Evolutionary conservation across 2,797 vertebrate species (phyloP), one percentile per base, ranked within the genome.

Genomic region (Pipistrellus pygmaeus): DNA sequence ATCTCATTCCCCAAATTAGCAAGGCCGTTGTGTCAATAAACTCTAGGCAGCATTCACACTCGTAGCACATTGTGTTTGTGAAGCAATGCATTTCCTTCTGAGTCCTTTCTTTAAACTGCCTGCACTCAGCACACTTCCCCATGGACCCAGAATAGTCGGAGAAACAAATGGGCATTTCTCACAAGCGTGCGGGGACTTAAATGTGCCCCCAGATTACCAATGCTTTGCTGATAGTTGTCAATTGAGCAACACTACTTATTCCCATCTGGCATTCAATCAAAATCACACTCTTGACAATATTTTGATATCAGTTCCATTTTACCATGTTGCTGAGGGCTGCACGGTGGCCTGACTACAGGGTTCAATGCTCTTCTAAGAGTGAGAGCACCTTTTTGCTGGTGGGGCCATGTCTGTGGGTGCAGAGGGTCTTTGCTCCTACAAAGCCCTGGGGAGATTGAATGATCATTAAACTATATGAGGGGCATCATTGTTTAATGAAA

Each of bases 271-370:
- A 38, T 73, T 64, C 64, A 80, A 60, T 72, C 46, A 95, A 57
- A 86, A 53, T 4, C 73, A 46, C 9, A 55, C 11, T 57, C 92
- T 55, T 55, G 25, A 69, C 17, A 25, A 11, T 51, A 20, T 92
- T 96, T 93, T 68, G 62, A 35, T 64, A 68, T 88, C 85, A 78
- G 10, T 41, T 80, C 93, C 69, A n/a, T 92, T 95, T 90, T 64
- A 82, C 80, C 44, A 21, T 38, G 60, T 73, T 77, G 55, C 85
- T 0, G 7, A 88, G 38, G 35, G 88, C 83, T 85, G 32, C 21
- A 57, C 3, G 27, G 77, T 85, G 20, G 41, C 30, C 30, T 46
- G 25, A 69, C 25, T n/a, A 32, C 0, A 51, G 57, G 8, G 30
- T 35, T 87, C 85, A 35, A 44, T 51, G n/a, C 12, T 44, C 12